Conservation (phyloP, 2,113 vertebrate genomes). For the Xenus cinereus region DNA sequence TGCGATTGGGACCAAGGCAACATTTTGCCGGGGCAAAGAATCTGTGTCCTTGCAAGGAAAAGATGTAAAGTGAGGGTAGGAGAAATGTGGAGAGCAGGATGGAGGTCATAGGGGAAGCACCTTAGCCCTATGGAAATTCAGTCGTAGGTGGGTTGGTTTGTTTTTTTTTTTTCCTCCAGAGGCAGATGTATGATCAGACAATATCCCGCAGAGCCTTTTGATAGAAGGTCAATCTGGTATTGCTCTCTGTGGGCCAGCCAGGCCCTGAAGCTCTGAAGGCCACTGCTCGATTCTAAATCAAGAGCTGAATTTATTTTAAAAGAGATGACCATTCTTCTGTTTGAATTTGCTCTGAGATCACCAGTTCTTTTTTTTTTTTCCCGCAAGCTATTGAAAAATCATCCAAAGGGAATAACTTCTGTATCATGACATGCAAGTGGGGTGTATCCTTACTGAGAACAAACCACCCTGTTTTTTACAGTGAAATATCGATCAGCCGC, state of each 20-base stretch:
- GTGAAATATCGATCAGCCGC: background rate
- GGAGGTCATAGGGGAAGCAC: background rate
- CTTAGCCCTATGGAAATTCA: background rate
- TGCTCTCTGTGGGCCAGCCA: background rate
- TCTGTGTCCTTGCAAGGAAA: background rate
- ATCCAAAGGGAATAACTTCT: background rate
- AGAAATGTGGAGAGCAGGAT: background rate
- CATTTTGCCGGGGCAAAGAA: background rate
- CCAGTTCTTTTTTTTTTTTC: background rate
- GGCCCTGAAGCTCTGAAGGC: background rate
- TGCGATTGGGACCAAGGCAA: background rate
- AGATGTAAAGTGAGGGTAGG: background rate
- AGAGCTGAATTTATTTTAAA: background rate
- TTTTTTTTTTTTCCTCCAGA: rapidly evolving
- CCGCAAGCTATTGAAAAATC: background rate
- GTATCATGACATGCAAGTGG: background rate
- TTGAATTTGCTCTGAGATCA: background rate
- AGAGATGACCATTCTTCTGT: background rate
- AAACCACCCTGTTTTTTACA: background rate
- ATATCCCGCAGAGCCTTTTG: background rate
- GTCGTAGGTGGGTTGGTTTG: background rate
- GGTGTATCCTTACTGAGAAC: background rate
- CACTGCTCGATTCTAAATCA: background rate
- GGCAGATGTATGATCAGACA: background rate
- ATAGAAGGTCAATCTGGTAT: background rate